Percentiles rank a stretch among this genome's conserved stretches.
phyloP scores from a whole-genome alignment of 2,113 vertebrate genomes.

The Elachura formosa region DNA sequence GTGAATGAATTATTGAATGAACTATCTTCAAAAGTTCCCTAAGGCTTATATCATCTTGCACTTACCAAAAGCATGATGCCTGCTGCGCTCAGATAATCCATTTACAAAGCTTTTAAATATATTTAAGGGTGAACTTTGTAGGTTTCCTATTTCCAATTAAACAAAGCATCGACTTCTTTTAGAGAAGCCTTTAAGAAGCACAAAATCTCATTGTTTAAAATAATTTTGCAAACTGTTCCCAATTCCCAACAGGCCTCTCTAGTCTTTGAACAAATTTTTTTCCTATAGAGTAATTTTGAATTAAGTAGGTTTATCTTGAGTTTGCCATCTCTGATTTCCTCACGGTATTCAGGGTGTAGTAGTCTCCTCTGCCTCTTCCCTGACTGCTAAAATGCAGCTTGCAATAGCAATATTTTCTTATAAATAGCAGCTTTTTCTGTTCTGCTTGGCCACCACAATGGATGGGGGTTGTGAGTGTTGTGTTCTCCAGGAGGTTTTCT shows the following conservation, averaged over 20 bases:
- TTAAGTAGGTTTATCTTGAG: not conserved
- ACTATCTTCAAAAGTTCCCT: conserved; percentile 57
- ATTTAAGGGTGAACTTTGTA: conserved; percentile 17
- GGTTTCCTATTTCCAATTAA: not conserved
- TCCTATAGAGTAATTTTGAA: not conserved
- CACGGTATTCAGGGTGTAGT: not conserved
- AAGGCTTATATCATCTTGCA: conserved; percentile 50
- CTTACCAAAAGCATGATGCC: conserved; percentile 38
- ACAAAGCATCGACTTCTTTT: not conserved
- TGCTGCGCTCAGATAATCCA: conserved; percentile 41
- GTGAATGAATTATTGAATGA: conserved; percentile 66
- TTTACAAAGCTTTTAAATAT: conserved; percentile 51
- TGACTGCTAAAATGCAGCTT: not conserved
- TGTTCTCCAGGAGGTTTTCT: not conserved
- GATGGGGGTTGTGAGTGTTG: not conserved
- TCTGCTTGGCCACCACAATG: not conserved
- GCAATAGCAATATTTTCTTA: no score
- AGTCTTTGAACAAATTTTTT: not conserved
- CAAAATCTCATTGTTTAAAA: conserved; percentile 12
- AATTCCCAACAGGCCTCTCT: not conserved
- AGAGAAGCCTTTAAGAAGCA: not conserved
- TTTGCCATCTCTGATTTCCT: not conserved
- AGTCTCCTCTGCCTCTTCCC: not conserved
- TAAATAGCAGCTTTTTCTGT: no score
- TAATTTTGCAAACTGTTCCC: not conserved